Evolutionary conservation across 2,113 vertebrate genomes (phyloP).

Genomic region (Gobius niger): DNA sequence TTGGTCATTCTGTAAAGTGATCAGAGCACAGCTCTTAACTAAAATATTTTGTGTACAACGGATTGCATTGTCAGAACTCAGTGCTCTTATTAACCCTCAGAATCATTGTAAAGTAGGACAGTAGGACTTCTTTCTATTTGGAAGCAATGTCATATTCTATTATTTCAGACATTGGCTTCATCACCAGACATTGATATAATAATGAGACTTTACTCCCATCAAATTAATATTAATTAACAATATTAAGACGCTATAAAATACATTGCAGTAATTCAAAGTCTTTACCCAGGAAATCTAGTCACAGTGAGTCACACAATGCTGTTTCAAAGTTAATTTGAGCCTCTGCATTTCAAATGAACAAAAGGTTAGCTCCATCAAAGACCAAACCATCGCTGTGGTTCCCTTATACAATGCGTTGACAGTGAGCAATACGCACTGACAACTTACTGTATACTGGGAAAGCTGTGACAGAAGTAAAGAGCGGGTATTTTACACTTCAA

Average conservation of each 20-base stretch:
- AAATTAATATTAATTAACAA: no score
- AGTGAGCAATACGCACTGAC: constrained; percentile 28
- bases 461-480: constrained; percentile 20
- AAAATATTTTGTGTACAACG: not conserved
- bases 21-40: no score
- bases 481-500: constrained; percentile 58
- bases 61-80: not conserved
- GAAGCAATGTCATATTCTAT: not conserved
- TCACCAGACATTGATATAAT: constrained; percentile 6
- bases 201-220: constrained; percentile 1
- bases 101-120: not conserved
- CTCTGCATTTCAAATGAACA: constrained; percentile 14
- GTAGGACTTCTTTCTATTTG: not conserved
- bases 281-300: not conserved
- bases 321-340: not conserved
- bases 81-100: not conserved
- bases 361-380: not conserved
- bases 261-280: not conserved
- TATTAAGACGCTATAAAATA: not conserved
- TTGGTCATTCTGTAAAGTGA: no score
- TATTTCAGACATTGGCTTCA: constrained; percentile 1
- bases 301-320: not conserved
- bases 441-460: constrained; percentile 27
- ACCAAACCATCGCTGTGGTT: not conserved
- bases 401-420: not conserved